phyloP scores from a whole-genome alignment of 2,888 invertebrate genomes.

The Tridacna crocea region DNA sequence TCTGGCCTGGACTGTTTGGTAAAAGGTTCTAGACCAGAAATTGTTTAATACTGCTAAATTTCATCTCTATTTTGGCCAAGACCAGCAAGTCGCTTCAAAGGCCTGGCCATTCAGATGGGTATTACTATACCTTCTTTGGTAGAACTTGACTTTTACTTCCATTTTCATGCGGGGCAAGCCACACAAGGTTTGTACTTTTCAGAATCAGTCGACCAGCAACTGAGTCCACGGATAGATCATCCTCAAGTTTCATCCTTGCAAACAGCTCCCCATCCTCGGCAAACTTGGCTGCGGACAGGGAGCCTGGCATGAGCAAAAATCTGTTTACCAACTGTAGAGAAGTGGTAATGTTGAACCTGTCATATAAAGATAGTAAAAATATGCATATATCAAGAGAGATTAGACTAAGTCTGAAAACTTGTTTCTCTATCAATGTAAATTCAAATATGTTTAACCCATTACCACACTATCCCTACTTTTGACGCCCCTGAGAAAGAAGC shows the following conservation, averaged over 20 bases:
- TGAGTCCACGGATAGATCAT: slow-evolving; percentile 92
- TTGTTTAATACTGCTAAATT: too few species aligned
- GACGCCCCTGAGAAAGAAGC: too few species aligned
- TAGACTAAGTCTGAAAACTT: too few species aligned
- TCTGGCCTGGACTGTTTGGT: too few species aligned
- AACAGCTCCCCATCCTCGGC: slow-evolving; percentile 91
- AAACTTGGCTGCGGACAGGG: slow-evolving; percentile 90
- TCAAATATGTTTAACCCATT: too few species aligned
- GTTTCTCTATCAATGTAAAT: too few species aligned
- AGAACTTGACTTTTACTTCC: slow-evolving; percentile 45
- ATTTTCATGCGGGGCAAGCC: slow-evolving; percentile 84
- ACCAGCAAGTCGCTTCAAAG: neutral
- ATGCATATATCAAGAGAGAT: too few species aligned
- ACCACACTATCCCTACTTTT: too few species aligned
- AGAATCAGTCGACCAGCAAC: slow-evolving; percentile 91
- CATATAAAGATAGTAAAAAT: slow-evolving; percentile 23
- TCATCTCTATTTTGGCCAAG: neutral
- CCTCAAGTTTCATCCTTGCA: slow-evolving; percentile 89
- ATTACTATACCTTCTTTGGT: slow-evolving; percentile 65
- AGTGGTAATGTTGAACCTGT: slow-evolving; percentile 88
- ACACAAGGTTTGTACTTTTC: slow-evolving; percentile 90
- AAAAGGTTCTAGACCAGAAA: too few species aligned
- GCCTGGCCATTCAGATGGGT: neutral
- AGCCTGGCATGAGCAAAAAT: slow-evolving; percentile 88
- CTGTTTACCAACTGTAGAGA: slow-evolving; percentile 88